Percentiles rank a stretch among this genome's conserved stretches.
Evolutionary conservation across 1,140 invertebrate species (phyloP).

Genomic region (Solen grandis): DNA sequence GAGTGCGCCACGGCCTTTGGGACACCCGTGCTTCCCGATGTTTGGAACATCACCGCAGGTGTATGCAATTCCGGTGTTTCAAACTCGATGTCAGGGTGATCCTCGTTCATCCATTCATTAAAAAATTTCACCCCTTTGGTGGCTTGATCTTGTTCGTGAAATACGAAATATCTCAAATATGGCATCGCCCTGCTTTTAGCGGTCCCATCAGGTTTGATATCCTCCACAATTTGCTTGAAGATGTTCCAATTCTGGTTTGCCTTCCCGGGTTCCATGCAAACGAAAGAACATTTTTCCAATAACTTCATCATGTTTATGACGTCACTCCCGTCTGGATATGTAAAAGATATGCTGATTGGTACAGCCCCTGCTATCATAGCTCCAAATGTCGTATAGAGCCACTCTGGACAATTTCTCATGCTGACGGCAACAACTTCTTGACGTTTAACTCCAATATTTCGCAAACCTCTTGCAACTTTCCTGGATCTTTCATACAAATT

Average conservation of each 20-base stretch:
- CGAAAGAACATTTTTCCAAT: not conserved
- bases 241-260: conserved; percentile 25
- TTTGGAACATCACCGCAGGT: not conserved
- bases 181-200: not conserved
- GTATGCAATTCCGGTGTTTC: not conserved
- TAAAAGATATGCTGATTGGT: conserved; percentile 11
- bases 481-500: too few species aligned
- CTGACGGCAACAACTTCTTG: too few species aligned
- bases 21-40: conserved; percentile 27
- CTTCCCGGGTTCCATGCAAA: conserved; percentile 24
- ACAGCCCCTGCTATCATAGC: conserved; percentile 22
- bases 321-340: conserved; percentile 35
- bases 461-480: too few species aligned
- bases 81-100: not conserved
- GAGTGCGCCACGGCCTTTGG: conserved; percentile 23
- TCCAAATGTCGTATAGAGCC: conserved; percentile 27
- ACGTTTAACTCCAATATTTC: too few species aligned
- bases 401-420: too few species aligned
- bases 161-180: not conserved
- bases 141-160: not conserved
- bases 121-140: not conserved
- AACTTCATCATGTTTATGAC: conserved; percentile 3
- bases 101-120: not conserved
- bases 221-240: not conserved
- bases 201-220: not conserved